Evolutionary conservation across 1,140 invertebrate species (phyloP).

Genomic region (Cherax destructor): DNA sequence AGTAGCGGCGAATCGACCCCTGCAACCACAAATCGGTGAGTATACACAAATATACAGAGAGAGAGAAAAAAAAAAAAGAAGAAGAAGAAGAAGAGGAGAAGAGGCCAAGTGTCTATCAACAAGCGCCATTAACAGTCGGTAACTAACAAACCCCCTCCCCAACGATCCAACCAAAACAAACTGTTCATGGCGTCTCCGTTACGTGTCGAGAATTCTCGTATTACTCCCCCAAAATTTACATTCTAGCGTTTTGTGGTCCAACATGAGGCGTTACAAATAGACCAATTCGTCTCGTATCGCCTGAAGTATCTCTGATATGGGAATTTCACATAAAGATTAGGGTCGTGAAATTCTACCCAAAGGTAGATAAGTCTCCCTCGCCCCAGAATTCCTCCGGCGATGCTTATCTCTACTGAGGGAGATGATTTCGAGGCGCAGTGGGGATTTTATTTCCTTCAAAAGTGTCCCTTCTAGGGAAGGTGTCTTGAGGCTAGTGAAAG

Average conservation of each 20-base stretch:
- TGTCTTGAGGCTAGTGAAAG: too few species aligned
- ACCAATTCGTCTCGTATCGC: constrained; percentile 44
- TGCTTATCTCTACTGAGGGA: constrained; percentile 26
- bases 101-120: neutral
- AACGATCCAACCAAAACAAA: neutral
- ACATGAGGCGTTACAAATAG: constrained; percentile 62
- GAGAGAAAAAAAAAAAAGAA: too few species aligned
- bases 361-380: constrained; percentile 31
- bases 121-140: neutral
- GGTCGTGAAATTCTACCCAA: constrained; percentile 55
- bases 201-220: constrained; percentile 7
- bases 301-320: constrained; percentile 57
- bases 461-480: too few species aligned
- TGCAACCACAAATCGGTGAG: neutral
- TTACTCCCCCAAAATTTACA: constrained; percentile 61
- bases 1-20: neutral
- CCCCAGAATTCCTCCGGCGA: constrained; percentile 31
- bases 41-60: too few species aligned
- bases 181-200: neutral
- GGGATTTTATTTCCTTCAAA: too few species aligned
- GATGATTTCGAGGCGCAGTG: constrained; percentile 20
- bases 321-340: constrained; percentile 67
- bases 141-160: neutral
- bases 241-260: constrained; percentile 38
- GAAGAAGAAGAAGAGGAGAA: too few species aligned